Percentiles rank a stretch among this genome's conserved stretches.
These are phyloP conservation scores for Drosophila tripunctata DNA, from an alignment of 2,888 invertebrate genomes.

Conservation along the genomic window DNA sequence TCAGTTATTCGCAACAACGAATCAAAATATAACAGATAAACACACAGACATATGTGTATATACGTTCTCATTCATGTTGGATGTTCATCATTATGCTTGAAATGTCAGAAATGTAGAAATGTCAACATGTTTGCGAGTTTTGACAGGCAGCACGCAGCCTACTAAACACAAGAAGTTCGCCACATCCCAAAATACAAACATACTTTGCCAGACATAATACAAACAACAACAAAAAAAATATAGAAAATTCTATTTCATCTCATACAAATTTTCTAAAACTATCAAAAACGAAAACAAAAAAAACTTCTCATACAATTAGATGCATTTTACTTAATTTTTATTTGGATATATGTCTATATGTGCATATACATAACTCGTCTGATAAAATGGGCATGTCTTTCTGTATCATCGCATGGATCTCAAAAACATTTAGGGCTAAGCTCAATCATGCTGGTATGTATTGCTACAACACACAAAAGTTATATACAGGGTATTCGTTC, in stretches of 20 bases:
- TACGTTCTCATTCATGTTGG: neutral
- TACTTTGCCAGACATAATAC: slow-evolving; percentile 10
- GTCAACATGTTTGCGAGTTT: slow-evolving; percentile 16
- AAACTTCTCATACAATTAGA: slow-evolving; percentile 22
- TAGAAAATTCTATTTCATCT: slow-evolving; percentile 23
- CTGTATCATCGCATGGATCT: slow-evolving; percentile 13
- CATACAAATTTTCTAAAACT: slow-evolving; percentile 22
- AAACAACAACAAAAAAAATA: no score
- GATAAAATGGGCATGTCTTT: slow-evolving; percentile 12
- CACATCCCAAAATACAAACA: slow-evolving; percentile 3
- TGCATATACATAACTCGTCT: neutral
- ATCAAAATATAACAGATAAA: neutral
- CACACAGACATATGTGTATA: neutral
- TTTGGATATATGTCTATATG: neutral
- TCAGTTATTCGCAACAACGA: neutral
- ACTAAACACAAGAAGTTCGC: slow-evolving; percentile 1
- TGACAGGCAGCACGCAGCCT: slow-evolving; percentile 70
- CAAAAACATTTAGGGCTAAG: slow-evolving; percentile 5
- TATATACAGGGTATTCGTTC: slow-evolving; percentile 13
- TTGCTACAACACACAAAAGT: neutral
- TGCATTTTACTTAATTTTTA: slow-evolving; percentile 5
- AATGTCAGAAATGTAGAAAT: slow-evolving; percentile 21
- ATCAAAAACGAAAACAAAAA: slow-evolving; percentile 28
- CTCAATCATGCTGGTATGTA: slow-evolving; percentile 11
- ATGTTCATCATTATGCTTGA: neutral